Base-by-base conservation (phyloP, 2,797 vertebrate genomes). In the Mionectes olivaceus region DNA sequence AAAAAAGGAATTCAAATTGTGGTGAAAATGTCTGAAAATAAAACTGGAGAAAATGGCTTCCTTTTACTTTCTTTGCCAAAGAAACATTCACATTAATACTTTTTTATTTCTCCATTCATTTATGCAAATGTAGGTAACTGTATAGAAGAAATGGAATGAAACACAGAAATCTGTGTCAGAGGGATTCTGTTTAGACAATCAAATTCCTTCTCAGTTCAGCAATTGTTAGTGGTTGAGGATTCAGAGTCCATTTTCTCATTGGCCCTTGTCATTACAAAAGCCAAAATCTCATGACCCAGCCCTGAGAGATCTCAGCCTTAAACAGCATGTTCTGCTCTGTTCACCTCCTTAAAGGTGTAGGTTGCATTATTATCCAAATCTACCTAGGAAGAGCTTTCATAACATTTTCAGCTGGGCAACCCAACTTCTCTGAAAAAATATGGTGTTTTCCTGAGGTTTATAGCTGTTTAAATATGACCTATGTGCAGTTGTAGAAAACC, bases 21-120 rank as follows among this genome's bases (percentile, higher is more conserved):
- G 23, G 69, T 90, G 56, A 97, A 65, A 96, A 87, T 83, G 93
- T 78, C 83, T 90, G 88, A 95, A 97, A 96, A 96, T 21, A 91
- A 95, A 90, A 90, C 25, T 47, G 55, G 49, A 63, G 18, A 90
- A 94, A 96, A 95, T 65, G 39, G 30, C 21, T 49, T 92, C 37
- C 61, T 96, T 95, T 96, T 95, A 32, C 27, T 85, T 96, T 87
- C 44, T 89, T 87, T 91, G 41, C 23, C 12, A 37, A 94, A 93
- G 11, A 19, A 84, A 89, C 35, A 60, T 65, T 83, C 32, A 63
- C 6, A 7, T 37, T 73, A 19, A 21, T n/a, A 53, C 35, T 39
- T 19, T 25, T 39, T 15, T 46, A 56, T 25, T 87, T 82, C 23
- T 2, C 9, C 19, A 53, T 70, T 92, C 4, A 50, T 59, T 53